Evolutionary conservation across 2,888 invertebrate species (phyloP), one percentile per base, ranked within the genome.

Genomic region (Coleophora deauratella): DNA sequence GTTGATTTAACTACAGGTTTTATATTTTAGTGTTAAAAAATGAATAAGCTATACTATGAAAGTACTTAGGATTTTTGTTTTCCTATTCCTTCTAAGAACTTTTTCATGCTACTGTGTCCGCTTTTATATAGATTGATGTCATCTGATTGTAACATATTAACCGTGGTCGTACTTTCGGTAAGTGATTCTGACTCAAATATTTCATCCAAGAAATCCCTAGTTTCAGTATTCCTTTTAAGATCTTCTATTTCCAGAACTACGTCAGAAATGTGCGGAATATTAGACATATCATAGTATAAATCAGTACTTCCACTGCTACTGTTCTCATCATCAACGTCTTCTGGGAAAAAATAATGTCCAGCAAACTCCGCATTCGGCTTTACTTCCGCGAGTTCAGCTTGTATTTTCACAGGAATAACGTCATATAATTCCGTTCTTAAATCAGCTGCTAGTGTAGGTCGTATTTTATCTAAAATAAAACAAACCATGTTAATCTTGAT

Each of bases 291-390:
- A 33, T 80, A 75, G 51, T 80, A 76, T 8, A 54, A 42, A 42
- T 81, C 78, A 35, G 68, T 70, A 2, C 57, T 56, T 53, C 72
- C 73, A 27, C 47, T 56, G 14, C 45, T 56, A 14, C 45, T 61
- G 30, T 41, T 48, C 35, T 66, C 65, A 27, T 68, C 71, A 30
- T 55, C 62, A n/a, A 50, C 56, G 36, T 80, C 80, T 63, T 82
- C 82, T 37, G 84, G 84, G 43, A 84, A 82, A 54, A 85, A 85
- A 42, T 75, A 82, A 55, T 84, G 81, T 2, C 84, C 84, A 27
- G 79, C 75, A 43, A 77, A 77, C 37, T 81, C 75, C 21, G 56
- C 49, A 51, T 80, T 81, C 38, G 51, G 47, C 46, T 62, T 66
- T 1, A 72, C 46, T 62, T 72, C 66, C 13, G 72, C 70, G 14